Conservation (phyloP, 2,888 invertebrate species). For the Bugula neritina region DNA sequence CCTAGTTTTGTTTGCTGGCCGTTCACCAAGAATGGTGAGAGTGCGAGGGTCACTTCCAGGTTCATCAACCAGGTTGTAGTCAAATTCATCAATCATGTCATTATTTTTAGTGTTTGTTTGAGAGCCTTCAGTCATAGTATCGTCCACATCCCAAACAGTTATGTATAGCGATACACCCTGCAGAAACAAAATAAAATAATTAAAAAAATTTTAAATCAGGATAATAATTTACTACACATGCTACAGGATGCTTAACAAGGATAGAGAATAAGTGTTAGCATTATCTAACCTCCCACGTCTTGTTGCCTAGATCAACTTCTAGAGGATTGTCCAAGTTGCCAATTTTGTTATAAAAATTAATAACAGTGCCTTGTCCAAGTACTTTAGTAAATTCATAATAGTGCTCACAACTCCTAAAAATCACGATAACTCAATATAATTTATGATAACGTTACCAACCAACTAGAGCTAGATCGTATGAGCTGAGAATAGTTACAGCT, state of each 20-base stretch:
- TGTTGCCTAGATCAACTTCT: not conserved
- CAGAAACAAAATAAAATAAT: not conserved
- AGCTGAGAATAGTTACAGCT: too few relatives aligned
- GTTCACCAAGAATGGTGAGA: not conserved
- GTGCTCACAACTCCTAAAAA: slow-evolving; percentile 11
- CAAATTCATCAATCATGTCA: slow-evolving; percentile 11
- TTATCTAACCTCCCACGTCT: slow-evolving; percentile 7
- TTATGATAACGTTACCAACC: too few relatives aligned
- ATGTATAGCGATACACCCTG: slow-evolving; percentile 1
- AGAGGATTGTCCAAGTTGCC: slow-evolving; percentile 4
- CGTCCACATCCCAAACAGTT: slow-evolving; percentile 5
- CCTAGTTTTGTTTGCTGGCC: not conserved
- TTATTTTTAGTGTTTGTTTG: not conserved
- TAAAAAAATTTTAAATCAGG: not conserved
- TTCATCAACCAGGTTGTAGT: not conserved
- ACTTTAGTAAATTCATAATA: not conserved
- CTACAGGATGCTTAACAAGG: too few relatives aligned
- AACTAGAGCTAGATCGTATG: too few relatives aligned
- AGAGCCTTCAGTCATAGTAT: not conserved
- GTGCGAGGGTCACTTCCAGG: not conserved
- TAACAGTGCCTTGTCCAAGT: not conserved
- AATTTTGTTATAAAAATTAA: not conserved
- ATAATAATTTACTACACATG: too few relatives aligned
- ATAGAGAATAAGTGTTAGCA: too few relatives aligned
- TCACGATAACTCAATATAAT: too few relatives aligned